These are phyloP conservation scores for Bolborhynchus lineola DNA, from an alignment of 2,113 vertebrate species.

Conservation along the genomic window DNA sequence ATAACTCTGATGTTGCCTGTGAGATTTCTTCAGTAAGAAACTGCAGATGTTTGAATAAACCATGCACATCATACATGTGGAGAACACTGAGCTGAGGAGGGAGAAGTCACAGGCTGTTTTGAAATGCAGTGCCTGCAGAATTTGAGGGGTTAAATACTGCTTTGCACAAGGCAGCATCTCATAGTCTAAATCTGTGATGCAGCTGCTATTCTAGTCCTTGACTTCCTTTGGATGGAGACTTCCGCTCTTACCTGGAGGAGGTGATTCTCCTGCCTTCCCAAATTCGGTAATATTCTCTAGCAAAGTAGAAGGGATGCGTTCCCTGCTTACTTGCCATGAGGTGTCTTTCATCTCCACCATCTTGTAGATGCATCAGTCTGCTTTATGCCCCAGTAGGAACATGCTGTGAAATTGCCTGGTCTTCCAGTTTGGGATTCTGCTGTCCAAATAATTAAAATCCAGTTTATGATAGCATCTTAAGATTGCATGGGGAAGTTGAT, in stretches of 20 bases:
- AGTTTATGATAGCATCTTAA: neutral
- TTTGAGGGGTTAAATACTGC: neutral
- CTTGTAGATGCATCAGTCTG: neutral
- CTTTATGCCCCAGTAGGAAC: neutral
- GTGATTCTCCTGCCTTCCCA: neutral
- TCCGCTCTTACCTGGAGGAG: neutral
- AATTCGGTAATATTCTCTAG: neutral
- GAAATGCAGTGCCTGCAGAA: neutral
- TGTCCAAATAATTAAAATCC: neutral
- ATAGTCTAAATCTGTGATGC: neutral
- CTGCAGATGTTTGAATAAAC: neutral
- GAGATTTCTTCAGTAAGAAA: neutral
- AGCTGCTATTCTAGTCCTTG: neutral
- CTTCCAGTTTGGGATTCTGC: neutral
- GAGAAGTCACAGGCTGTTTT: neutral
- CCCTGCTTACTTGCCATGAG: neutral
- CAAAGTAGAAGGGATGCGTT: neutral
- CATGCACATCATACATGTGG: fast-evolving
- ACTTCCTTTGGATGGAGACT: neutral
- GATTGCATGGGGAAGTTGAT: neutral
- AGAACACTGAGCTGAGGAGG: neutral
- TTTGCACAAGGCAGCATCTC: neutral
- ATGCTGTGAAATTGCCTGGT: neutral
- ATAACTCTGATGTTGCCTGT: neutral
- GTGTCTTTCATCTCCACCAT: neutral